Evolutionary conservation across 92 coral and sea anemone genomes (phyloP), one percentile per base, ranked within the genome.

Genomic region (Palythoa caribaeorum): DNA sequence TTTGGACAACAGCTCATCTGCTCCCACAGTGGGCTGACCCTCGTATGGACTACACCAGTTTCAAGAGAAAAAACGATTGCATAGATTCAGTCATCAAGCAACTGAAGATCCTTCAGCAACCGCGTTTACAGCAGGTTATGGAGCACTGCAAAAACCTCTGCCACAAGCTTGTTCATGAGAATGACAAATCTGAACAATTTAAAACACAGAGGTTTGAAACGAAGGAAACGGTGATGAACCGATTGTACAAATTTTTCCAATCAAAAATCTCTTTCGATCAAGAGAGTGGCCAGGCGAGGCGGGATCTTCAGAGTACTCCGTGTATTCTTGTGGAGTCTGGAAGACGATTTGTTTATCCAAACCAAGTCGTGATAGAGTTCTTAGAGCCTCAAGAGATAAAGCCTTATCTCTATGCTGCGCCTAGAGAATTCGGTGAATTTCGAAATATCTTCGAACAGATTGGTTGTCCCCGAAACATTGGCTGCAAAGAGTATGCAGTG

Each of bases 261-360:
- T 28, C 37, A 38, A 87, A 79, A 0, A 54, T 54, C 47, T 0
- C 0, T 28, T 28, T 28, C 28, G 28, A 28, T 28, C 28, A 0
- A 28, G 28, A 28, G 0, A 28, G 0, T 0, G 28, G 0, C 28
- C 28, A 28, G 28, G 28, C 28, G 0, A 28, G 28, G 28, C 0
- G 28, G 28, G 28, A 28, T 28, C 28, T 28, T 28, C 28, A 28
- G 50, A 37, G 70, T 1, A 78, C 20, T 0, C 89, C 92, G 12
- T 94, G 95, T 77, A 59, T 90, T 36, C 66, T 92, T 7, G 97
- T 94, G 62, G 95, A 94, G 50, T 52, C 73, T 12, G 97, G 97
- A 14, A 83, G 57, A 47, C 94, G 89, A 13, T 78, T 91, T 47
- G 91, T 87, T 20, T 71, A 74, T 51, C 94, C 94, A 14, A 68